Base-by-base conservation (phyloP, 2,888 invertebrate species). In the Alviniconcha strummeri region DNA sequence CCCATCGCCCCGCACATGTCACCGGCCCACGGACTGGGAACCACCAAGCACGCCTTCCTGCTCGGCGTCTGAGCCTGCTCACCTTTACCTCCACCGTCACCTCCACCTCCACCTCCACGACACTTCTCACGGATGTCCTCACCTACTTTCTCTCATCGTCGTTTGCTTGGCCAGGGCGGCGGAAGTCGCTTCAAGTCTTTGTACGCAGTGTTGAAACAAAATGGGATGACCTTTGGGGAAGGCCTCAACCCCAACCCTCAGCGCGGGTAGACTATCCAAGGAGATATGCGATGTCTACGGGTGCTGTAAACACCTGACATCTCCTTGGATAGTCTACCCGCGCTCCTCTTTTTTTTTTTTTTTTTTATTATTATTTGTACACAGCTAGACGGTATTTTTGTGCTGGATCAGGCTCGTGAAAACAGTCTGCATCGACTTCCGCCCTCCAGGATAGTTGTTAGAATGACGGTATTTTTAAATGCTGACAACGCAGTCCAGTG, bases 1-100 rank as follows among this genome's bases (percentile, higher is more conserved):
- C 93, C 93, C 7, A 88, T 93, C 8, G 87, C 90, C n/a, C 88
- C 90, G 11, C 88, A 88, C 64, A 79, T 88, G 83, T 88, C 89
- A 54, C 87, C 90, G 1, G 87, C 89, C 13, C 89, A 82, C 54
- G 67, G 56, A 55, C 57, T 75, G 64, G 77, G 67, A 17, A 57
- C 82, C 85, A 72, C 84, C 75, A 85, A 85, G 79, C 86, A 86
- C 80, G 85, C 86, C 83, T 86, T 86, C 85, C 86, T 85, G 55
- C 84, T 86, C 56, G 86, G 86, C 56, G 86, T 86, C 64, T 86
- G 83, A 86, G 81, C 6, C 15, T 74, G n/a, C 36, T 64, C 19
- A 17, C 56, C 5, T 13, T 4, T 15, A 19, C 72, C 4, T 6
- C 57, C 17, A 4, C 36, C 64, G 79, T 13, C 9, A 17, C 19